A percentile compares a stretch with the other conserved stretches of the same genome.
These are phyloP conservation scores for Beris morrisii DNA, from an alignment of 2,888 invertebrate genomes.

Conservation along the genomic window DNA sequence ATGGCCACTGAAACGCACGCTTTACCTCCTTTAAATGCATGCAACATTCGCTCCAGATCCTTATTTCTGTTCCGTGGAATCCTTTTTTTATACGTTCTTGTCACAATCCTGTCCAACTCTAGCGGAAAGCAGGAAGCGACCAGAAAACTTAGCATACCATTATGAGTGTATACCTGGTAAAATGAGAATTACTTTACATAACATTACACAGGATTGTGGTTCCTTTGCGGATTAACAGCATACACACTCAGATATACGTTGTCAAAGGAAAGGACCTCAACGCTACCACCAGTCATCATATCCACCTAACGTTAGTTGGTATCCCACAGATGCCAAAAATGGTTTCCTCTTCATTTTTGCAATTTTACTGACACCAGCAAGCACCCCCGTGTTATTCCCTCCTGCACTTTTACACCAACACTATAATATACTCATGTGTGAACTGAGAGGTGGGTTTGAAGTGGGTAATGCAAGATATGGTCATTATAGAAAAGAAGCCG, in stretches of 20 bases:
- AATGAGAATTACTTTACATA: conserved; percentile 25
- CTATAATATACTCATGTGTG: too few relatives aligned
- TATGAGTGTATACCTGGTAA: background rate
- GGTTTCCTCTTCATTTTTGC: conserved; percentile 21
- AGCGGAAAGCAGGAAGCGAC: background rate
- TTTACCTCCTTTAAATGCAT: conserved; percentile 34
- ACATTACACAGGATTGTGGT: conserved; percentile 9
- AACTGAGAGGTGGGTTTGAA: too few relatives aligned
- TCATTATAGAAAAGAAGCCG: too few relatives aligned
- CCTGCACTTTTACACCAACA: too few relatives aligned
- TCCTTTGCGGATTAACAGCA: background rate
- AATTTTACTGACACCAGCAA: background rate
- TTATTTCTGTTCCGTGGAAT: conserved; percentile 9
- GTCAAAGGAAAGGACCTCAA: conserved; percentile 20
- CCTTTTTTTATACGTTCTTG: conserved; percentile 6
- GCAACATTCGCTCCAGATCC: conserved; percentile 17
- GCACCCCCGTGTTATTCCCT: background rate
- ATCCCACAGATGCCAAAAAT: conserved; percentile 25
- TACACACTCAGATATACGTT: conserved; percentile 2
- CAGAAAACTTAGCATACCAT: background rate
- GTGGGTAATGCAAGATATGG: too few relatives aligned
- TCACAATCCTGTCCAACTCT: background rate
- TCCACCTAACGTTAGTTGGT: conserved; percentile 1
- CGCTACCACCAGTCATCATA: background rate
- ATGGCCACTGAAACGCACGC: conserved; percentile 36